Conservation (phyloP, 1,140 invertebrate species). For the Nylanderia fulva region DNA sequence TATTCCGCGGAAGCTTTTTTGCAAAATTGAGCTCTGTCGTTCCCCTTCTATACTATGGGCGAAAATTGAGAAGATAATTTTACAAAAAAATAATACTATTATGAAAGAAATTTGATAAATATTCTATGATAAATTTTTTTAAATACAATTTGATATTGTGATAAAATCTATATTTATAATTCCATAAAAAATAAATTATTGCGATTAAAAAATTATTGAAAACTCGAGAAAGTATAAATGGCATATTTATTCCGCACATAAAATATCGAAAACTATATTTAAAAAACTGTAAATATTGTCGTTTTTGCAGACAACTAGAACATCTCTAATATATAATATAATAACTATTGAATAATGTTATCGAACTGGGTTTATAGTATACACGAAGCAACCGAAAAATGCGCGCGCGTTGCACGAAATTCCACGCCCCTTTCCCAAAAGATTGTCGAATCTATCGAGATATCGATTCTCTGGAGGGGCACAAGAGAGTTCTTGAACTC, state of each 20-base stretch:
- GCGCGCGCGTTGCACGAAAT: slow-evolving; percentile 63
- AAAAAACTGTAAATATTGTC: not conserved
- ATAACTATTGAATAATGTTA: not conserved
- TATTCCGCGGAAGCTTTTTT: not conserved
- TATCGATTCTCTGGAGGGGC: slow-evolving; percentile 59
- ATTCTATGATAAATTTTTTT: not conserved
- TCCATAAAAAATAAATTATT: not conserved
- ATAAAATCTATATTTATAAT: not conserved
- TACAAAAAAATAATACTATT: not conserved
- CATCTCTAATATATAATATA: not conserved
- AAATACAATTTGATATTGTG: not conserved
- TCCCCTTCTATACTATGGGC: not conserved
- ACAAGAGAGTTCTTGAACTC: slow-evolving; percentile 61
- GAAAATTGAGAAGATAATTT: not conserved
- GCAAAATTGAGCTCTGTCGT: not conserved
- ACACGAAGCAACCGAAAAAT: slow-evolving; percentile 34
- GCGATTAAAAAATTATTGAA: not conserved
- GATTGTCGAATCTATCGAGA: slow-evolving; percentile 46
- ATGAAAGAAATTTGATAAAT: not conserved
- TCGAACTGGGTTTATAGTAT: not conserved
- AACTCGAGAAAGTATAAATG: not conserved
- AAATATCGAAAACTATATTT: not conserved
- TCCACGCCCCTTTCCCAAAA: slow-evolving; percentile 41
- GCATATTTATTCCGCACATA: not conserved
- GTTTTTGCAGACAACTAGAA: not conserved